Evolutionary conservation across 2,113 vertebrate species (phyloP).

Genomic region (Planiliza haematocheilus): DNA sequence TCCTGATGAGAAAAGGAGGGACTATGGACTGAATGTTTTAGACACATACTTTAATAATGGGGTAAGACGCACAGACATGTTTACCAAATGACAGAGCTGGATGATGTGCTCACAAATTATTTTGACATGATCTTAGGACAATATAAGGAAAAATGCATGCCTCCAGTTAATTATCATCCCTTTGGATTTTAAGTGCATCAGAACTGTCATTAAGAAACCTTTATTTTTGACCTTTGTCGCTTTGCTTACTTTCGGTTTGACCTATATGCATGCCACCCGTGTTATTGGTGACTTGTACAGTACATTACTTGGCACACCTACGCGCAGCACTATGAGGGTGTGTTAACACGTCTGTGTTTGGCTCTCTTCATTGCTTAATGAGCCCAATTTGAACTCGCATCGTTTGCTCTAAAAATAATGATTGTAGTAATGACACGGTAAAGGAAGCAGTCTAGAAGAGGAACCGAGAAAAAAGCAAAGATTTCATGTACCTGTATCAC

Average conservation of each 20-base stretch:
- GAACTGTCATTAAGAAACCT: no score
- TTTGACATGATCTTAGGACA: neutral
- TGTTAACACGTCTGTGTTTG: neutral
- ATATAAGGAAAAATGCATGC: neutral
- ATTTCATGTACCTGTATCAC: no score
- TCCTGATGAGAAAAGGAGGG: slow-evolving; percentile 88
- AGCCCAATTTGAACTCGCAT: neutral
- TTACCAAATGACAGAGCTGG: neutral
- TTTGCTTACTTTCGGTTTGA: neutral
- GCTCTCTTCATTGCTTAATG: neutral
- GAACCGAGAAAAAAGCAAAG: no score
- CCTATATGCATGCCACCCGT: no score
- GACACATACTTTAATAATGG: slow-evolving; percentile 88
- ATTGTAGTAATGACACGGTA: fast-evolving
- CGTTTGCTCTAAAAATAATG: neutral
- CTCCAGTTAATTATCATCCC: no score
- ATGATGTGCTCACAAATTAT: neutral
- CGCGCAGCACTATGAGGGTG: no score
- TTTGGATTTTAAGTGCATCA: no score
- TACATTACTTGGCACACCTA: no score
- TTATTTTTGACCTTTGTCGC: neutral
- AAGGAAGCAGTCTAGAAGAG: no score
- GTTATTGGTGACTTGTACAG: no score
- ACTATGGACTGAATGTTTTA: slow-evolving; percentile 86
- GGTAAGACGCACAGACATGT: slow-evolving; percentile 79